phyloP scores from a whole-genome alignment of 2,797 vertebrate genomes.

The Danio albolineatus region DNA sequence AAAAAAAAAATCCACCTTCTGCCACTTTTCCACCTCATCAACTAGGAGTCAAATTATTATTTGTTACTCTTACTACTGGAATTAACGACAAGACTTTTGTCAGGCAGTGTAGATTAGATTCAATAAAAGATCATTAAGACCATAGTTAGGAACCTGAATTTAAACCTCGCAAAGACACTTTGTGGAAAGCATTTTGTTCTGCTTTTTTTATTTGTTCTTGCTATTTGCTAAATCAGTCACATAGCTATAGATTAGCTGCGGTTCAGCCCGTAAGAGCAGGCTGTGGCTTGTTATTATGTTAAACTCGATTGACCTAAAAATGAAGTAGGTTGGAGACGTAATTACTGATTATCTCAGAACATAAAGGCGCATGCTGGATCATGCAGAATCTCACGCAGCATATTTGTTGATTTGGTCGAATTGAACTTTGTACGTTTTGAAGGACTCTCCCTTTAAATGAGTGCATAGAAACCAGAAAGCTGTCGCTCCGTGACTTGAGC shows the following conservation, averaged over 20 bases:
- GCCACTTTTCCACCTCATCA: too few species aligned
- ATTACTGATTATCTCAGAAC: constrained; percentile 13
- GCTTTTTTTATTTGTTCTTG: background rate
- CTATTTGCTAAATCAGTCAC: background rate
- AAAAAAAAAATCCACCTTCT: too few species aligned
- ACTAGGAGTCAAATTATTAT: too few species aligned
- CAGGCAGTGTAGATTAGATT: too few species aligned
- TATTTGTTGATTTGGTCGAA: background rate
- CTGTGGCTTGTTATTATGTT: constrained; percentile 1
- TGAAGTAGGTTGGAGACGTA: background rate
- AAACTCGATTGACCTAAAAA: constrained; percentile 10
- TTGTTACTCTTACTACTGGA: too few species aligned
- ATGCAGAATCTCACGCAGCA: background rate
- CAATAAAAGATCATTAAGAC: background rate
- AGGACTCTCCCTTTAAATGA: background rate
- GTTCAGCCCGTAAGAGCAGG: background rate
- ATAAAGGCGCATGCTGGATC: background rate
- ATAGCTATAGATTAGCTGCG: constrained; percentile 8
- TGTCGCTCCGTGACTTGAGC: background rate
- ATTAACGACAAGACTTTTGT: too few species aligned
- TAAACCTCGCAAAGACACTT: background rate
- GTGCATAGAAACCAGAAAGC: background rate
- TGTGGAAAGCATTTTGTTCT: background rate
- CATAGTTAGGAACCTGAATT: background rate
- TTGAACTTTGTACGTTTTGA: background rate